A percentile compares a stretch with the other conserved stretches of the same genome.
Evolutionary conservation across 2,797 vertebrate species (phyloP).

Genomic region (Clarias pachynema): DNA sequence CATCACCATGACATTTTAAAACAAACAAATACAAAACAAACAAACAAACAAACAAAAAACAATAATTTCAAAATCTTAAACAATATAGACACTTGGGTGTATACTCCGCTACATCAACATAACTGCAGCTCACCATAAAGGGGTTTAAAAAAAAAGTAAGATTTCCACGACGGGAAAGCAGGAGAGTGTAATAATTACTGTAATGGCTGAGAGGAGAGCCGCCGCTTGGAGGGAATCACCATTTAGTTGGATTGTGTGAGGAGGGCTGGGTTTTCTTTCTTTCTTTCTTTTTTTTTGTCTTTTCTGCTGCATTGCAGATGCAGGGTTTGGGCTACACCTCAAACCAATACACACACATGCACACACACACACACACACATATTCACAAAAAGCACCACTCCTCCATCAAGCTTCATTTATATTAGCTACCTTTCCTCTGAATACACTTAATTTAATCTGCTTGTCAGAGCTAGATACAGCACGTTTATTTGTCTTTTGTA

Average conservation of each 20-base stretch:
- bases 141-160: not conserved
- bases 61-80: constrained; percentile 3
- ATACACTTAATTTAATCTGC: constrained; percentile 26
- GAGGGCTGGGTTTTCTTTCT: constrained; percentile 45
- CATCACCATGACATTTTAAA: not conserved
- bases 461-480: not conserved
- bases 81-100: not conserved
- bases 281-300: constrained; percentile 34
- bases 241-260: constrained; percentile 66
- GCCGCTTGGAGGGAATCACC: constrained; percentile 62
- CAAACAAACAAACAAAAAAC: not conserved
- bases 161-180: constrained; percentile 8
- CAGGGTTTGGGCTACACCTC: constrained; percentile 74
- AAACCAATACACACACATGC: constrained; percentile 46
- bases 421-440: constrained; percentile 12
- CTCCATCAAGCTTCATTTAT: constrained; percentile 23
- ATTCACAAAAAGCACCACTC: constrained; percentile 31
- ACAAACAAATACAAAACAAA: not conserved
- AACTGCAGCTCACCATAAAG: not conserved
- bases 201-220: constrained; percentile 31
- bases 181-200: constrained; percentile 29
- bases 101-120: not conserved
- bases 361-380: constrained; percentile 21
- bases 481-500: constrained; percentile 18
- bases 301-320: constrained; percentile 84